Evolutionary conservation across 1,140 invertebrate genomes (phyloP).

Genomic region (Drosophila kohkoa): DNA sequence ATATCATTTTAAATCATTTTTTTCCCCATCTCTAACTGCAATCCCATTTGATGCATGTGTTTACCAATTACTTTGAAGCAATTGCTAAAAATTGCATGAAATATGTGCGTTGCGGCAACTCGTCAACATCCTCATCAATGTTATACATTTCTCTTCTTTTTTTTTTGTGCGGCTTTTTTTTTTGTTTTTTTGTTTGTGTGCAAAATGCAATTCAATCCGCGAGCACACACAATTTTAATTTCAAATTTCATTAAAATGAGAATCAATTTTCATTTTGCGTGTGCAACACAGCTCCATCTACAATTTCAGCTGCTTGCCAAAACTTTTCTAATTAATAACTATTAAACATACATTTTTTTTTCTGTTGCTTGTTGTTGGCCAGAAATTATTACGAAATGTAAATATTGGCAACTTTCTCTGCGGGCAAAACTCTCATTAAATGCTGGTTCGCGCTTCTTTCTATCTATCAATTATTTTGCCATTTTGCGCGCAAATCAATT

Average conservation of each 20-base stretch:
- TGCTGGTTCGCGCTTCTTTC: constrained; percentile 38
- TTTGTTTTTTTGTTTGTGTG: background rate
- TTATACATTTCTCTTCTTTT: background rate
- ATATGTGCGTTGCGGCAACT: constrained; percentile 7
- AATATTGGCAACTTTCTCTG: constrained; percentile 55
- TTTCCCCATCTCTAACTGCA: constrained; percentile 15
- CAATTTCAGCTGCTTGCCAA: constrained; percentile 13
- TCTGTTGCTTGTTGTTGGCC: constrained; percentile 1
- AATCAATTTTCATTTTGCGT: constrained; percentile 37
- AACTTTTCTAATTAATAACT: constrained; percentile 75
- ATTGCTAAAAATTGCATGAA: constrained; percentile 31
- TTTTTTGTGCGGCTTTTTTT: too few relatives aligned
- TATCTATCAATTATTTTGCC: constrained; percentile 76
- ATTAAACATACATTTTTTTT: constrained; percentile 38
- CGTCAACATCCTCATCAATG: constrained; percentile 23
- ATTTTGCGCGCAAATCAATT: constrained; percentile 77
- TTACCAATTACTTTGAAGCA: constrained; percentile 42
- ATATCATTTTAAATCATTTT: too few relatives aligned
- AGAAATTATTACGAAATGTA: constrained; percentile 44
- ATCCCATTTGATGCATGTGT: constrained; percentile 21
- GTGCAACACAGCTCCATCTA: background rate
- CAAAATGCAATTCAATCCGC: constrained; percentile 62
- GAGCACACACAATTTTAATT: constrained; percentile 21
- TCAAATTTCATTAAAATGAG: constrained; percentile 35
- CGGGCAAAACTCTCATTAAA: constrained; percentile 64